Percentiles rank a stretch among this genome's conserved stretches.
Evolutionary conservation across 2,797 vertebrate genomes (phyloP).

Genomic region (Scolopax rusticola): DNA sequence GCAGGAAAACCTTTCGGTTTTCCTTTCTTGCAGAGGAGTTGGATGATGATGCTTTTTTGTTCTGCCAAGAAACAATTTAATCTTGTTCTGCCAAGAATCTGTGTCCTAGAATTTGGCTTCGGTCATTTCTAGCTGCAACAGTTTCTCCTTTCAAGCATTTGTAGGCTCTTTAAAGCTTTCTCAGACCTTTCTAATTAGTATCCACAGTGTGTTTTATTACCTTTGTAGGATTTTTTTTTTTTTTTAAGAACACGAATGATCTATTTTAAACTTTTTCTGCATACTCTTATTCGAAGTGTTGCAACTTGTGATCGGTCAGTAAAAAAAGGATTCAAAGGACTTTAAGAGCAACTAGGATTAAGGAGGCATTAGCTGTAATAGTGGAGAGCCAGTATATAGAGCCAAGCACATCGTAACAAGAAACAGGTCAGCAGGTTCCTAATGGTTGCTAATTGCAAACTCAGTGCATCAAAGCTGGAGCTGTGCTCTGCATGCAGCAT

Average conservation of each 20-base stretch:
- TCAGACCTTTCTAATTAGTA: conserved; percentile 13
- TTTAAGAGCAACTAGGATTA: conserved; percentile 64
- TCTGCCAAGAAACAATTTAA: not conserved
- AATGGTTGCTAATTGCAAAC: not conserved
- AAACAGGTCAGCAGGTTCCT: conserved; percentile 32
- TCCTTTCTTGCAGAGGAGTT: not conserved
- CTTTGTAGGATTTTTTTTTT: not conserved
- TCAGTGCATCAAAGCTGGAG: not conserved
- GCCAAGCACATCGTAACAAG: not conserved
- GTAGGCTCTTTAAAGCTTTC: conserved; percentile 23
- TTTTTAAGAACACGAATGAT: not conserved
- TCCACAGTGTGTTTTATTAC: not conserved
- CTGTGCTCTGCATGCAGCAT: not conserved
- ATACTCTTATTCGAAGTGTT: not conserved
- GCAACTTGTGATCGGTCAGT: conserved; percentile 15
- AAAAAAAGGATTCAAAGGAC: conserved; percentile 45
- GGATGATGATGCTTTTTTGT: not conserved
- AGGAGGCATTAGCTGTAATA: conserved; percentile 57
- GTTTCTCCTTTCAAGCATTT: not conserved
- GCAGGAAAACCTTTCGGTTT: not conserved
- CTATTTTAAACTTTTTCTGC: not conserved
- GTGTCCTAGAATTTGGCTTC: not conserved
- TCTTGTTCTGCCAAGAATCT: not conserved
- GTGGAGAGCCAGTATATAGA: conserved; percentile 42
- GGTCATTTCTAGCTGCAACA: not conserved